These are phyloP conservation scores for Strongylocentrotus purpuratus DNA, from an alignment of 35 echinoderm and acorn worm genomes.

Conservation along the genomic window DNA sequence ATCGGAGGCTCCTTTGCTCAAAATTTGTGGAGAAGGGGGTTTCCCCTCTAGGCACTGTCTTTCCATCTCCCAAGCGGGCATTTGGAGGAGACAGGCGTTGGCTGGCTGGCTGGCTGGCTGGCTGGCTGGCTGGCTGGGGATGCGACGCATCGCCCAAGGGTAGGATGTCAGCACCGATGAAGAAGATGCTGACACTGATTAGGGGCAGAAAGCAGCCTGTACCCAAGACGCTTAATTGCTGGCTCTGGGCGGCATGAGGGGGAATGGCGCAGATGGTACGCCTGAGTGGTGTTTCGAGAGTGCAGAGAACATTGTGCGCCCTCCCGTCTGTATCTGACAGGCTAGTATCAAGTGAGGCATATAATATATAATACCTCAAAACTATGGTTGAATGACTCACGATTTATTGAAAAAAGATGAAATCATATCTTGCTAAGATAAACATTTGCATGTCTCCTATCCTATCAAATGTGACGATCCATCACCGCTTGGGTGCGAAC, in stretches of 20 bases:
- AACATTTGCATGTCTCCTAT: not conserved
- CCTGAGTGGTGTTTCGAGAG: not conserved
- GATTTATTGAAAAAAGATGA: not conserved
- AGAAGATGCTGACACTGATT: conserved; percentile 11
- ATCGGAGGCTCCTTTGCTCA: not conserved
- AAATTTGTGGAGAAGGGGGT: not conserved
- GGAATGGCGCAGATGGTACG: not conserved
- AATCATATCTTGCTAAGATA: not conserved
- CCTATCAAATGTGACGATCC: not conserved
- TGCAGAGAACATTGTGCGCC: not conserved
- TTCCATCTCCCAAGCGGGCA: not conserved
- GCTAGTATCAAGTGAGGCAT: not conserved
- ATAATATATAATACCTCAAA: not conserved
- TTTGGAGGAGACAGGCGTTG: conserved; percentile 8
- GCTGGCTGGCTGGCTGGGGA: not conserved
- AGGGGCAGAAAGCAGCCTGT: not conserved
- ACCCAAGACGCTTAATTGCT: not conserved
- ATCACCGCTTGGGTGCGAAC: not conserved
- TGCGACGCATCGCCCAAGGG: not conserved
- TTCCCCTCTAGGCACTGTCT: not conserved
- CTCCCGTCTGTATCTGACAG: not conserved
- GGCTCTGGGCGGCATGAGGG: not conserved
- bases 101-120: not conserved
- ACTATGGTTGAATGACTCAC: not conserved
- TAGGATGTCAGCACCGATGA: not conserved